Conservation (phyloP, 2,113 vertebrate species). For the Galemys pyrenaicus region DNA sequence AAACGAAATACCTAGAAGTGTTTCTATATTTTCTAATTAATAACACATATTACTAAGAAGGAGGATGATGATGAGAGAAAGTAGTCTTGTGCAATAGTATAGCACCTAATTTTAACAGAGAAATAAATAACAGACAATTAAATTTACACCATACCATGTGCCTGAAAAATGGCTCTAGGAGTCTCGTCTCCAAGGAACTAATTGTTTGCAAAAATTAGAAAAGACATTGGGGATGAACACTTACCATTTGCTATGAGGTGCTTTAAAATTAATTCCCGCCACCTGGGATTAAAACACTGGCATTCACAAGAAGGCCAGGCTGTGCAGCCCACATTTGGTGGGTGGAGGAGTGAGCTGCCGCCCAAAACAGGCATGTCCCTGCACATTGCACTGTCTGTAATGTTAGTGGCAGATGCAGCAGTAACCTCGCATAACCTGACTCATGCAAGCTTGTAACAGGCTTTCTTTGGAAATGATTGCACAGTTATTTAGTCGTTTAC, state of each 20-base stretch:
- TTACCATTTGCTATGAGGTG: slow-evolving; percentile 19
- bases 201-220: slow-evolving; percentile 13
- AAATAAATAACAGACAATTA: slow-evolving; percentile 23
- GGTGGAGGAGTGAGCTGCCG: not conserved
- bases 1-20: not conserved
- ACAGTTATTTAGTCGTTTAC: slow-evolving; percentile 59
- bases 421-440: not conserved
- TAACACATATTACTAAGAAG: not conserved
- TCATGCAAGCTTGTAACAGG: not conserved
- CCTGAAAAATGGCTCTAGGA: slow-evolving; percentile 14
- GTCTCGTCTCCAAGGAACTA: not conserved
- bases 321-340: not conserved
- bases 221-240: not conserved
- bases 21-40: slow-evolving; percentile 18
- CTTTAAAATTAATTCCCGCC: not conserved
- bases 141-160: not conserved
- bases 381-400: not conserved
- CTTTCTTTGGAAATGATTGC: slow-evolving; percentile 64
- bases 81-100: not conserved
- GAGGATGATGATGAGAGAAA: not conserved
- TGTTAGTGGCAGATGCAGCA: not conserved
- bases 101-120: not conserved
- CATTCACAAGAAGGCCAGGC: not conserved
- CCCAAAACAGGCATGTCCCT: not conserved
- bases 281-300: not conserved